Evolutionary conservation across 1,140 invertebrate species (phyloP), one percentile per base, ranked within the genome.

Genomic region (Plectrocnemia conspersa): DNA sequence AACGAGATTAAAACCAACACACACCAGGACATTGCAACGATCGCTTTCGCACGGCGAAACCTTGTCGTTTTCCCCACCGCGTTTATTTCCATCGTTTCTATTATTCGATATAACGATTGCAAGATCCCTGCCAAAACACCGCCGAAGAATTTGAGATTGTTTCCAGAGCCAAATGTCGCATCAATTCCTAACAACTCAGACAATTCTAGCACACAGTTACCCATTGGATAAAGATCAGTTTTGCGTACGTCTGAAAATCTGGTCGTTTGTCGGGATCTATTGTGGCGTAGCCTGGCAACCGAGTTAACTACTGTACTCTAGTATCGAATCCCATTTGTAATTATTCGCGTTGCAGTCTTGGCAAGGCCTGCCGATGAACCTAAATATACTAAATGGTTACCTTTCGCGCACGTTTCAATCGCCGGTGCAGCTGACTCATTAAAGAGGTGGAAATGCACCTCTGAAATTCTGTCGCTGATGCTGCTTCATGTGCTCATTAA

Each of bases 281-380:
- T 16, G 13, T 4, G 11, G 18, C 11, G 35, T 16, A 38, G 35
- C 35, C 35, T 38, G 35, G 35, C 35, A 38, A 38, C 35, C 35
- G 18, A 38, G 35, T 7, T 38, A 38, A 13, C n/a, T n/a, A n/a
- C 11, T 10, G 35, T 38, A 38, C 18, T 38, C 35, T 38, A 16
- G 35, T 38, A 38, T 38, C 35, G 35, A 38, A 38, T 38, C 35
- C 35, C 35, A 38, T 38, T 38, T 38, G 35, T 38, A 38, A 38
- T 38, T 38, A 38, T 38, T 16, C 35, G 35, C 6, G 27, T 29
- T 29, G 27, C 27, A 7, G 27, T 38, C 35, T 38, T 38, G 35
- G 35, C 35, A 38, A 38, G 35, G 13, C 35, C 7, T 16, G 35
- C 4, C 18, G 35, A 38, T 38, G 35, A 38, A 38, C 35, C 35